A percentile compares a stretch with the other conserved stretches of the same genome.
Conservation (phyloP, 2,113 vertebrate species). For the Zosterops lateralis region DNA sequence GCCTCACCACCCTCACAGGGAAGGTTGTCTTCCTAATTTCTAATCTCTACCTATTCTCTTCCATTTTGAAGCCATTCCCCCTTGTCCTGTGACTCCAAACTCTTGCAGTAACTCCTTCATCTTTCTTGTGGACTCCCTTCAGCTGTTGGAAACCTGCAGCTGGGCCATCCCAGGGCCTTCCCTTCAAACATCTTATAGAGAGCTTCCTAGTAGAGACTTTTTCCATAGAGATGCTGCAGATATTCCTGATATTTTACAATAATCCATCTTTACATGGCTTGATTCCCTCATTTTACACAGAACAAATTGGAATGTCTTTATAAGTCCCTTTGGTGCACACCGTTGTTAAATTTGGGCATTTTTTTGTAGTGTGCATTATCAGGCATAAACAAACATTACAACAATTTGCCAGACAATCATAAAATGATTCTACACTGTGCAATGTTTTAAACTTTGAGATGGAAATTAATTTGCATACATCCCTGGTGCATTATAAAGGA, state of each 20-base stretch:
- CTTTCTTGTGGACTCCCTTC: neutral
- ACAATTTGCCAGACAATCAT: conserved; percentile 44
- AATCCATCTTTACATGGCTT: neutral
- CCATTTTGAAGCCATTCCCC: neutral
- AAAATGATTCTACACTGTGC: conserved; percentile 21
- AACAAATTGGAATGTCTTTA: neutral
- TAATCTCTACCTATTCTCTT: neutral
- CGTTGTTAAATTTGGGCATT: neutral
- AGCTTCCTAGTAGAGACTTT: neutral
- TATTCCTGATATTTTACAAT: neutral
- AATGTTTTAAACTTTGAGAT: conserved; percentile 31
- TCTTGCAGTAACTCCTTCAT: neutral
- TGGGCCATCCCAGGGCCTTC: too few species aligned
- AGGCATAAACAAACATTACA: conserved; percentile 38
- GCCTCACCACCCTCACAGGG: neutral
- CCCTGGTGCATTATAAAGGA: conserved; percentile 57
- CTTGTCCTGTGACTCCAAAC: neutral
- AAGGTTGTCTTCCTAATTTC: neutral
- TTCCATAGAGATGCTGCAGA: neutral
- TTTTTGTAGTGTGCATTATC: neutral
- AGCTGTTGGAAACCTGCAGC: fast-evolving
- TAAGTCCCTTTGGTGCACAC: neutral
- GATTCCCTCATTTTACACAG: neutral
- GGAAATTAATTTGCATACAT: conserved; percentile 64
- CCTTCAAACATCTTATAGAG: neutral